A percentile compares a stretch with the other conserved stretches of the same genome.
phyloP scores from a whole-genome alignment of 1,140 invertebrate species.

The Glossosoma conforme region DNA sequence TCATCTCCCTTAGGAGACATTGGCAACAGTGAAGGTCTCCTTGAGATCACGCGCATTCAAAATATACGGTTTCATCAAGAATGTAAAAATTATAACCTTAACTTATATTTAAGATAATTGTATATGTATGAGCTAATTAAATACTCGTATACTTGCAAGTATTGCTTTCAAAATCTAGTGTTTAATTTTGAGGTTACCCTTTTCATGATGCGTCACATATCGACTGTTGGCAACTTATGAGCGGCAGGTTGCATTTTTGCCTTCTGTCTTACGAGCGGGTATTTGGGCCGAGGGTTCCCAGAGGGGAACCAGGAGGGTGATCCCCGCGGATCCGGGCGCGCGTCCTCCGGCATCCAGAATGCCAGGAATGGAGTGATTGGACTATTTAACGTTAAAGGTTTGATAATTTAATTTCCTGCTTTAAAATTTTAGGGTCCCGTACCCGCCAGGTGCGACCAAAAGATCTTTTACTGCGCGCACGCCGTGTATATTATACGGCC shows the following conservation, averaged over 20 bases:
- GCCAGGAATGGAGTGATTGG: conserved; percentile 28
- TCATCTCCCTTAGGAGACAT: too few relatives aligned
- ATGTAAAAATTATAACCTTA: too few relatives aligned
- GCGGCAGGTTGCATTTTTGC: conserved; percentile 16
- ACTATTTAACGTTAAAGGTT: conserved; percentile 27
- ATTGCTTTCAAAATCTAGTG: too few relatives aligned
- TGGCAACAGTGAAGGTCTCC: too few relatives aligned
- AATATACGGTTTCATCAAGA: too few relatives aligned
- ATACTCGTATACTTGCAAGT: too few relatives aligned
- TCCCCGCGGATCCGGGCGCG: neutral
- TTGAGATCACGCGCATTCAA: too few relatives aligned
- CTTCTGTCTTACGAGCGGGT: conserved; percentile 12
- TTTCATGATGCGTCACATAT: neutral
- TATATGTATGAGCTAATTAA: too few relatives aligned
- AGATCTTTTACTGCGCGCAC: conserved; percentile 6
- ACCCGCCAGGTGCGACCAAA: conserved; percentile 10
- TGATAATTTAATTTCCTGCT: conserved; percentile 29
- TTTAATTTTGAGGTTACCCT: conserved; percentile 3
- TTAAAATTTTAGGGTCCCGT: conserved; percentile 14
- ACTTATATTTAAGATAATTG: too few relatives aligned
- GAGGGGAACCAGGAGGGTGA: neutral
- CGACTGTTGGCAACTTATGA: conserved; percentile 8
- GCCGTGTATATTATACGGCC: too few relatives aligned
- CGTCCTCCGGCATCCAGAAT: conserved; percentile 15
- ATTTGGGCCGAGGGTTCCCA: neutral